Conservation (phyloP, 64 coral and sea anemone species). For the Pachyseris speciosa region DNA sequence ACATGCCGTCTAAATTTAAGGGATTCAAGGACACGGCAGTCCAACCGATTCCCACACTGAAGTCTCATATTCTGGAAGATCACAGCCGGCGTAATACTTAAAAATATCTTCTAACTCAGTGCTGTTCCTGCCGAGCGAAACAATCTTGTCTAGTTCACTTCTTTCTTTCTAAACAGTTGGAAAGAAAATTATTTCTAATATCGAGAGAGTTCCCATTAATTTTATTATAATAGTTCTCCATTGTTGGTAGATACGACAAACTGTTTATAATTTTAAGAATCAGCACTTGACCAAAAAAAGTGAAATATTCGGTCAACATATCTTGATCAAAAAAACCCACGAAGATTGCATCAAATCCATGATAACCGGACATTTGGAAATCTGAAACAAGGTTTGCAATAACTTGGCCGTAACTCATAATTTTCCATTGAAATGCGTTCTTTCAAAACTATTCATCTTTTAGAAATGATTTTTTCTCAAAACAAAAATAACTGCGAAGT, state of each 20-base stretch:
- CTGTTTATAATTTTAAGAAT: not conserved
- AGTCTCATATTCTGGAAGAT: too few species aligned
- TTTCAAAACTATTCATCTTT: not conserved
- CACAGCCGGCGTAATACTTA: too few species aligned
- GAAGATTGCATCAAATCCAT: not conserved
- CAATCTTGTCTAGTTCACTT: not conserved
- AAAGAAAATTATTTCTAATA: conserved; percentile 12
- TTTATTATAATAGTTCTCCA: not conserved
- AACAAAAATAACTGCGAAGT: not conserved
- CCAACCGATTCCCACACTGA: too few species aligned
- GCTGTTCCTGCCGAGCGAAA: not conserved
- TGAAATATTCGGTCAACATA: not conserved
- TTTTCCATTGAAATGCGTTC: not conserved
- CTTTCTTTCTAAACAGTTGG: not conserved
- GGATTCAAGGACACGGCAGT: too few species aligned
- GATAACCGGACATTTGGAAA: not conserved
- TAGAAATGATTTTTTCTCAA: not conserved
- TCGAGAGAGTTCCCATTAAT: not conserved
- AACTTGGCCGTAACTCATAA: not conserved
- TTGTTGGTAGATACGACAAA: not conserved
- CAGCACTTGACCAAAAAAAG: conserved; percentile 4
- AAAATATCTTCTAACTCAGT: too few species aligned
- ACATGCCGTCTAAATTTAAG: too few species aligned
- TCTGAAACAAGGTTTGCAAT: not conserved
- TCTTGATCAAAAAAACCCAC: conserved; percentile 10